Evolutionary conservation across 2,888 invertebrate genomes (phyloP), one percentile per base, ranked within the genome.

Genomic region (Xylota segnis): DNA sequence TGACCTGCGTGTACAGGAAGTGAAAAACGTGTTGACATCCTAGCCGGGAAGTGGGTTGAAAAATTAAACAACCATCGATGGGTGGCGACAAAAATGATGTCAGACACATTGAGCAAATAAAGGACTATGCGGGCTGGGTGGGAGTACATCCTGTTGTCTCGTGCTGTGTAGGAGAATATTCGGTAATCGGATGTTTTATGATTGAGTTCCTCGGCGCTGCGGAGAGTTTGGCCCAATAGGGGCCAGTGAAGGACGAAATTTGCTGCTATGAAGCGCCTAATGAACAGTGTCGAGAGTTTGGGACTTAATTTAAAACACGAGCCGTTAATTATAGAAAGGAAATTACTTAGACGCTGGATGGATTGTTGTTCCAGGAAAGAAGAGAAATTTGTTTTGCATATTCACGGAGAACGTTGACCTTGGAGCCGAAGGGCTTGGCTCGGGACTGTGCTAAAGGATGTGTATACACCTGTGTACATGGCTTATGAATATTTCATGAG

Each of bases 231-330:
- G 43, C 43, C 32, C 59, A 61, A 68, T 54, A 37, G 12, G 56
- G 29, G 18, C 27, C 47, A 63, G 32, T 50, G 14, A 45, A 61
- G 43, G 40, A 70, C 32, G 18, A 52, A 70, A 70, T 77, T 77
- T 68, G 54, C 27, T 77, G 29, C 61, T 45, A 70, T 14, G 34
- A 70, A 45, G 32, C 32, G 61, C 23, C 23, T 32, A 65, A 65
- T 18, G 47, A 65, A 27, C 40, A n/a, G 1, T 12, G n/a, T 6
- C 16, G 14, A 2, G 29, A 37, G 37, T 37, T 9, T 45, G 47
- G 14, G 12, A 47, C 32, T 10, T 12, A 47, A 63, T 63, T 50
- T 65, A 34, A 40, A 37, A 14, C 40, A 40, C 58, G 37, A 43
- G 43, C 34, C 34, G 18, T 29, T 61, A 61, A 61, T 61, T 61